Base-by-base conservation (phyloP, 2,888 invertebrate species). In the Furcula furcula region DNA sequence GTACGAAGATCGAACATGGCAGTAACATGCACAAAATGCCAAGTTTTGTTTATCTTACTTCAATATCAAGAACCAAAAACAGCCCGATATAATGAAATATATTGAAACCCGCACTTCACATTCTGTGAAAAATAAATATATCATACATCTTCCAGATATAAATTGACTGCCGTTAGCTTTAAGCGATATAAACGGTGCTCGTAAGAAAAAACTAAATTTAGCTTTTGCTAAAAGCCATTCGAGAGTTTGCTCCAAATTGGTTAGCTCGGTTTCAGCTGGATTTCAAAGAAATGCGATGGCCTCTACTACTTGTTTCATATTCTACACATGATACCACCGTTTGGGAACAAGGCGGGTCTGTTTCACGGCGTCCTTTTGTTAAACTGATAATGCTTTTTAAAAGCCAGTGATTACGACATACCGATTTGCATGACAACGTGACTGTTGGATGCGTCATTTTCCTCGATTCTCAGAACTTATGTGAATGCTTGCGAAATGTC, bases 181-280 rank as follows among this genome's bases (percentile, higher is more conserved):
- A 13, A 29, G 14, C 26, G 10, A 33, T 34, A 35, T 48, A 46
- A 36, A 43, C 40, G 28, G 28, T 23, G 32, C 19, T 36, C 15
- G 4, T 49, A 46, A 55, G 46, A 46, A 56, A 63, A 65, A 69
- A 61, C 61, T 51, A 65, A 69, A 67, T 66, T 64, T 63, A 64
- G 61, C 55, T 66, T 63, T 49, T 47, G 48, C 62, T 67, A 61
- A 71, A 70, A 70, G 68, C 67, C 53, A 65, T 65, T 61, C 57
- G 53, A 59, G 65, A 70, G 65, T 76, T 72, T 63, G 56, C 62
- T 69, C 46, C 59, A 66, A 76, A 76, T 76, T 73, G 73, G 69
- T 65, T 70, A 73, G 68, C 75, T 76, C 64, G 63, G 68, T 74
- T 72, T 68, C 67, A 65, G 63, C 58, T 62, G 54, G 63, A 71